Base-by-base conservation (phyloP, 2,797 vertebrate species). In the Muscicapa comitata region DNA sequence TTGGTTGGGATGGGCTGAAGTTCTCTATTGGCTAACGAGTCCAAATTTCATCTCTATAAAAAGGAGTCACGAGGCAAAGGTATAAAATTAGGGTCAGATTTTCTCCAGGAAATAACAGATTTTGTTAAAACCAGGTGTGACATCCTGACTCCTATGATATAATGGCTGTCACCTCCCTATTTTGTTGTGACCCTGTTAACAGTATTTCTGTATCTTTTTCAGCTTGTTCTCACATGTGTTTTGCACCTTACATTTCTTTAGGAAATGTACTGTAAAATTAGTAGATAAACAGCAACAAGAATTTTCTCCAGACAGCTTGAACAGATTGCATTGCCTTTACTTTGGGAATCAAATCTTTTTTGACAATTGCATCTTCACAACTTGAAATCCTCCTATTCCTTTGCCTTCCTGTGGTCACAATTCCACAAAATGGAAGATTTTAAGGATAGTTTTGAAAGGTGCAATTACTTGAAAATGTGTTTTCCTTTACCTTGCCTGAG, bases 71-170 rank as follows among this genome's bases (percentile, higher is more conserved):
- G 1, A 9, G 25, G n/a, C 23, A 37, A 51, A 53, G 40, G 12
- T 1, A 11, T 1, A n/a, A 38, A 45, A 28, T 16, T 37, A 37
- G 17, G 13, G 9, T 86, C 17, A 31, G 11, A 2, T 2, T 23
- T 35, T 10, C 7, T 47, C 9, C 0, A 25, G 23, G 17, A 63
- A 37, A 20, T 2, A 70, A 17, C 0, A 6, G 15, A 2, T 31
- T 5, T n/a, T 26, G 13, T 19, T 86, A 47, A 68, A 79, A 53
- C 7, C 4, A 37, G 37, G 5, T 8, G 7, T 10, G 11, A 3
- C 0, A 13, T 17, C 12, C 7, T 33, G 7, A 8, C 17, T 55
- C 19, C 29, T 31, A 0, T 35, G 19, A 48, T 3, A 1, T 1
- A 35, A 31, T 5, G 8, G 13, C 25, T 62, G 7, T 10, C 29